Evolutionary conservation across 2,797 vertebrate genomes (phyloP).

Genomic region (Lycodopsis pacificus): DNA sequence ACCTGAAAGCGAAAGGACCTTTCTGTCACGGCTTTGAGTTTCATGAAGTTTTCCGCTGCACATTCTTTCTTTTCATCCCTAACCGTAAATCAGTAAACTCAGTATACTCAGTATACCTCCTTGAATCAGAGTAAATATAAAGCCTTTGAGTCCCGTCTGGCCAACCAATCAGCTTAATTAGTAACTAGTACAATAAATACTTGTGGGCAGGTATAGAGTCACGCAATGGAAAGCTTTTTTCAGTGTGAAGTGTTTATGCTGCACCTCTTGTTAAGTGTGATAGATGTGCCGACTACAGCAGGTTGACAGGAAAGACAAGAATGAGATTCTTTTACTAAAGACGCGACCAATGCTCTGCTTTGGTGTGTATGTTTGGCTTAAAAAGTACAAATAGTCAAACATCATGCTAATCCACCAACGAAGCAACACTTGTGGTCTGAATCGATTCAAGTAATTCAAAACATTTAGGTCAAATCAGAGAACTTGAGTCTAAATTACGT

Average conservation of each 20-base stretch:
- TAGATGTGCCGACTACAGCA: neutral
- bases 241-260: slow-evolving; percentile 39
- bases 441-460: neutral
- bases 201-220: slow-evolving; percentile 23
- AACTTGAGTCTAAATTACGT: neutral
- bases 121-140: slow-evolving; percentile 47
- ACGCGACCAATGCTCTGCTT: neutral
- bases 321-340: neutral
- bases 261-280: slow-evolving; percentile 25
- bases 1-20: slow-evolving; percentile 3
- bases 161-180: slow-evolving; percentile 70
- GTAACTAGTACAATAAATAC: slow-evolving; percentile 78
- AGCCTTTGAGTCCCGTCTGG: slow-evolving; percentile 22
- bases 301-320: slow-evolving; percentile 6
- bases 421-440: no score
- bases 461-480: neutral
- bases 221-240: slow-evolving; percentile 33
- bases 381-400: neutral
- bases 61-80: slow-evolving; percentile 55
- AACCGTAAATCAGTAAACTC: slow-evolving; percentile 53
- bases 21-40: slow-evolving; percentile 4
- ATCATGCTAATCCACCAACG: neutral
- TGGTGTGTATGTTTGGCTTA: neutral
- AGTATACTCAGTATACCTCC: slow-evolving; percentile 9
- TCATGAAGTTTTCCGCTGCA: slow-evolving; percentile 27